Base-by-base conservation (phyloP, 2,888 invertebrate genomes). In the Caenorhabditis afra region DNA sequence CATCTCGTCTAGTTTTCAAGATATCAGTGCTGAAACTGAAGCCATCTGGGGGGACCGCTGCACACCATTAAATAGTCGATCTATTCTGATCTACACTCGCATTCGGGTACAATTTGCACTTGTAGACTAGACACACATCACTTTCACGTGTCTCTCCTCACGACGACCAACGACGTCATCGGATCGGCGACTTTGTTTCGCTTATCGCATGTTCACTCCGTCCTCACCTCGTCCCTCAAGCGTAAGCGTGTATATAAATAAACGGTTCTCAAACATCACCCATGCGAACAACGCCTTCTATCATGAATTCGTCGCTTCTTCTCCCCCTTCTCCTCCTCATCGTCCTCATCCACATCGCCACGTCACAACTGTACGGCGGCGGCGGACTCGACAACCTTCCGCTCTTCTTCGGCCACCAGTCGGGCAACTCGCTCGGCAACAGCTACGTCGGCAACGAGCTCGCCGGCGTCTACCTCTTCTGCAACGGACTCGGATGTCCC, bases 401-500 rank as follows among this genome's bases (percentile, higher is more conserved):
- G 1, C 35, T 73, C 8, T 64, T 53, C n/a, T 47, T 64, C 14
- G 73, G 73, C 3, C 73, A 73, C 29, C 73, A 73, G 39, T 29
- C 73, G 1, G 73, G 73, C 35, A 73, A 73, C 35, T 73, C 73
- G 1, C 35, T 57, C 39, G 73, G 73, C 1, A 73, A 73, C 49
- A 64, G 64, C 14, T 73, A 73, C 44, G 20, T 73, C 14, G 73
- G 73, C 11, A 73, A 73, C 22, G 57, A 73, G 14, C 16, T 73
- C 14, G 73, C 64, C 14, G 73, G 73, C 0, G 14, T 73, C 12
- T 73, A 73, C 39, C 50, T 73, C 12, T 58, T 58, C 16, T 73
- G 73, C 49, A 73, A 73, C 50, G 73, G 73, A 14, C 47, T 73
- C 22, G 73, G 73, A 41, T 73, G 73, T 39, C 73, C 73, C 8